These are phyloP conservation scores for Elegia similella DNA, from an alignment of 2,888 invertebrate species.

Conservation along the genomic window DNA sequence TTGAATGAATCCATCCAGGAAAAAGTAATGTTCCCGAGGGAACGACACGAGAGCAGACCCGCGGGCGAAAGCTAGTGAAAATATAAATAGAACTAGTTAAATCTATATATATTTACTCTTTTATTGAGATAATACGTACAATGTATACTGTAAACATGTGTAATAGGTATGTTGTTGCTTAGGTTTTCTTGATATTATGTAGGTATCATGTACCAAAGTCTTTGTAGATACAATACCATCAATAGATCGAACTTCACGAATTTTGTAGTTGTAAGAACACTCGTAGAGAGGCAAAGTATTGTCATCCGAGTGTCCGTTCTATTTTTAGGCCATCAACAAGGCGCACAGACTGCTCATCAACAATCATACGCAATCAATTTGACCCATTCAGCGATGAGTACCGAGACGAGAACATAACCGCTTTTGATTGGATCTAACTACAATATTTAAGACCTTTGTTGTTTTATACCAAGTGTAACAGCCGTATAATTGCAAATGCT, in stretches of 20 bases:
- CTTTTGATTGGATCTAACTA: conserved; percentile 26
- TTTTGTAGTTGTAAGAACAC: conserved; percentile 28
- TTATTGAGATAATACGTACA: too few species aligned
- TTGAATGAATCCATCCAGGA: too few species aligned
- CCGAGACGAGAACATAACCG: conserved; percentile 24
- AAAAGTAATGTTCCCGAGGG: too few species aligned
- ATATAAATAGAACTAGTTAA: too few species aligned
- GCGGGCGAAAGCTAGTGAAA: too few species aligned
- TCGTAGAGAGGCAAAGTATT: conserved; percentile 45
- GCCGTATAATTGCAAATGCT: neutral
- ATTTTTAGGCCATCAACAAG: conserved; percentile 68
- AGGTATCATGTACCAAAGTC: too few species aligned
- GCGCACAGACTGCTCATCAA: conserved; percentile 50
- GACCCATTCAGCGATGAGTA: conserved; percentile 56
- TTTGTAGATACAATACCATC: neutral
- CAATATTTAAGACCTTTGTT: neutral
- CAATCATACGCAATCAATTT: conserved; percentile 73
- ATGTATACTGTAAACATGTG: too few species aligned
- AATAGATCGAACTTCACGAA: neutral
- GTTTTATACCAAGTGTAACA: neutral
- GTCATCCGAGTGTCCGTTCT: conserved; percentile 55
- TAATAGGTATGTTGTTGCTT: too few species aligned
- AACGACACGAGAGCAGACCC: too few species aligned
- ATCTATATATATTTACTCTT: too few species aligned
- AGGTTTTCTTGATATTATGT: too few species aligned